phyloP scores from a whole-genome alignment of 2,113 vertebrate genomes.

The Eonycteris spelaea region DNA sequence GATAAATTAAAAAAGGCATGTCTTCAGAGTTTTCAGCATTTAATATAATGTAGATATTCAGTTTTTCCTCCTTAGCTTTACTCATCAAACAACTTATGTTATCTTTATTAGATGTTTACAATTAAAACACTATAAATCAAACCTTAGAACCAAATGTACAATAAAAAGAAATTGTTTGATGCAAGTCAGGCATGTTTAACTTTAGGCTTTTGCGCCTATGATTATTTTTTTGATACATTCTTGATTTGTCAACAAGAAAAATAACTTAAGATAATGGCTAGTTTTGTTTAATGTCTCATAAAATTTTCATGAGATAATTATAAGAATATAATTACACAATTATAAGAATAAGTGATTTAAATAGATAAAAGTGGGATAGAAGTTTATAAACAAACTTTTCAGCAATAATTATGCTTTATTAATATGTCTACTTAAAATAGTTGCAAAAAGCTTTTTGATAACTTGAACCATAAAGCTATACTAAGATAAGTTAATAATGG shows the following conservation, averaged over 20 bases:
- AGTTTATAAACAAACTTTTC: neutral
- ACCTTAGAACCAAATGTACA: neutral
- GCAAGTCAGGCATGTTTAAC: neutral
- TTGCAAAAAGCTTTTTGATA: neutral
- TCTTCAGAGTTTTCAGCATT: neutral
- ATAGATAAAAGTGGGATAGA: neutral
- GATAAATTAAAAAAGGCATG: neutral
- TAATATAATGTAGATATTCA: neutral
- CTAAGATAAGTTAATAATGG: neutral
- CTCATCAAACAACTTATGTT: neutral
- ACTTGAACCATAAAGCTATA: neutral
- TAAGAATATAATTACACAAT: neutral
- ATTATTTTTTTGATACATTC: neutral
- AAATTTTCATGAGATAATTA: neutral
- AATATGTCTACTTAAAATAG: neutral
- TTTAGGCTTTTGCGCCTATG: neutral
- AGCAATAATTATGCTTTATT: neutral
- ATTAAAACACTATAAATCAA: neutral
- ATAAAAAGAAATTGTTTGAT: neutral
- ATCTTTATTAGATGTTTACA: neutral
- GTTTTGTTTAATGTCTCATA: neutral
- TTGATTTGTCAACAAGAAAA: neutral
- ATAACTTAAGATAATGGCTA: neutral
- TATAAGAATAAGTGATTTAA: constrained; percentile 11
- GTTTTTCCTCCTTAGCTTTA: neutral